Evolutionary conservation across 53 echinoderm and acorn worm species (phyloP).

Genomic region (Henricia sp.): DNA sequence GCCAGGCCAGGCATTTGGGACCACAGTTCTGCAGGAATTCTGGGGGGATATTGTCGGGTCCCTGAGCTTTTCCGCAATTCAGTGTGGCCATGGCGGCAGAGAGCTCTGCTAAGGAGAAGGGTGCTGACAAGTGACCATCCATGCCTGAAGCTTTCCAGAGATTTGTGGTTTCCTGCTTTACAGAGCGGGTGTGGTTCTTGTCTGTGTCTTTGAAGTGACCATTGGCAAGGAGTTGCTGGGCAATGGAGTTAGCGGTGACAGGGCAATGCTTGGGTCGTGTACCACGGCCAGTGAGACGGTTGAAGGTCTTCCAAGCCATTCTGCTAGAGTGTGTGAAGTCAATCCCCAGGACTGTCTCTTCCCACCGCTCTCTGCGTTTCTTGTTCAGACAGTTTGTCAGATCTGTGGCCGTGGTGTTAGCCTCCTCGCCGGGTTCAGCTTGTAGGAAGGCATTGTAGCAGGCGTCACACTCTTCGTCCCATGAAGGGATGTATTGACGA

Average conservation of each 20-base stretch:
- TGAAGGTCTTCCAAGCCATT: constrained; percentile 11
- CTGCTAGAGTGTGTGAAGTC: constrained; percentile 17
- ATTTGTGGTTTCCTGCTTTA: background rate
- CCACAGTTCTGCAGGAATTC: constrained; percentile 25
- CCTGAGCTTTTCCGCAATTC: constrained; percentile 54
- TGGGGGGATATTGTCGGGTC: constrained; percentile 47
- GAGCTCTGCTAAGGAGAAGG: constrained; percentile 48
- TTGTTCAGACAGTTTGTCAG: constrained; percentile 46
- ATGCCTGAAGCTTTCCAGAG: constrained; percentile 50
- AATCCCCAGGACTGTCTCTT: constrained; percentile 14
- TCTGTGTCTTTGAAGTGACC: constrained; percentile 45
- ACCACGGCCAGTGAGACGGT: constrained; percentile 52
- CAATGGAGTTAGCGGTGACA: constrained; percentile 57
- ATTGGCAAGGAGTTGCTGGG: constrained; percentile 45
- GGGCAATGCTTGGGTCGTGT: constrained; percentile 25
- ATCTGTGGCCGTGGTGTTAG: background rate
- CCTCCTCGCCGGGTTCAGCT: constrained; percentile 40
- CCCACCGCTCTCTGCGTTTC: constrained; percentile 53
- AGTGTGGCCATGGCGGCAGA: constrained; percentile 10
- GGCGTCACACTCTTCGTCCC: constrained; percentile 49
- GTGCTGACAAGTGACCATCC: constrained; percentile 40
- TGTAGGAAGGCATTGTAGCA: constrained; percentile 35
- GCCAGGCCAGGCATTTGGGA: constrained; percentile 21
- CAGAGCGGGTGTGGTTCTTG: constrained; percentile 32
- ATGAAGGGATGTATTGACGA: constrained; percentile 41